Percentiles rank a stretch among this genome's conserved stretches.
phyloP scores from a whole-genome alignment of 2,113 vertebrate genomes.

The Lasiurus borealis region DNA sequence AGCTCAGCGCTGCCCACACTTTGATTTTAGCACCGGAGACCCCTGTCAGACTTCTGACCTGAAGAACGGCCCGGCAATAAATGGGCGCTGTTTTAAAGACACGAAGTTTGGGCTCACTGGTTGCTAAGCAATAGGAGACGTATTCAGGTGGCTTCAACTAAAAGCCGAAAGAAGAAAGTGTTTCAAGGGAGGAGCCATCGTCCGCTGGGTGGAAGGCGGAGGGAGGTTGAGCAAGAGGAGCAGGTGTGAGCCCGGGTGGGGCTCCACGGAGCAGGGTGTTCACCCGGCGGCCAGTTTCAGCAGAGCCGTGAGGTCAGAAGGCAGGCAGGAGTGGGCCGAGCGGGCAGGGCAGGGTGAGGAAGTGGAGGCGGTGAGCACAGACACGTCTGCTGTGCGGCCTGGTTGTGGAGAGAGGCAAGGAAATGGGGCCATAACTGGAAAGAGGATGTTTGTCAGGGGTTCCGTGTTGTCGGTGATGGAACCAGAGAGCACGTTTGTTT shows the following conservation, averaged over 20 bases:
- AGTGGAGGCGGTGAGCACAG: neutral
- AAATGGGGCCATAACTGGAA: neutral
- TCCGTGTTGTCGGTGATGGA: neutral
- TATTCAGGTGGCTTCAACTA: neutral
- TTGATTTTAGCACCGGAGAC: neutral
- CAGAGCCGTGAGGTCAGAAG: neutral
- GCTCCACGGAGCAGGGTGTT: neutral
- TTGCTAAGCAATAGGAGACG: neutral
- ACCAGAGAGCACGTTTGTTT: too few species aligned
- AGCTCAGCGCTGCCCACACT: neutral
- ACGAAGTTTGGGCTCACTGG: neutral
- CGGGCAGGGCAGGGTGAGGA: neutral
- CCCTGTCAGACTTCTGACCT: neutral
- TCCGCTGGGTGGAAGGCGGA: neutral
- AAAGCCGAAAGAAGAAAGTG: conserved; percentile 16
- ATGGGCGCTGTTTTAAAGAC: neutral
- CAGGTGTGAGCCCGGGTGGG: neutral
- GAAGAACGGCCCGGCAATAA: neutral
- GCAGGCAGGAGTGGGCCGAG: neutral
- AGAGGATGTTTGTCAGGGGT: neutral
- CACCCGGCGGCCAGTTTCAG: neutral
- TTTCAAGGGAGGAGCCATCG: neutral
- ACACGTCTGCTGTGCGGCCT: neutral
- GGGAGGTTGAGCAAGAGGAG: neutral
- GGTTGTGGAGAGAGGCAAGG: neutral